These are phyloP conservation scores for Drosophila carrolli DNA, from an alignment of 1,140 invertebrate genomes.

Conservation along the genomic window DNA sequence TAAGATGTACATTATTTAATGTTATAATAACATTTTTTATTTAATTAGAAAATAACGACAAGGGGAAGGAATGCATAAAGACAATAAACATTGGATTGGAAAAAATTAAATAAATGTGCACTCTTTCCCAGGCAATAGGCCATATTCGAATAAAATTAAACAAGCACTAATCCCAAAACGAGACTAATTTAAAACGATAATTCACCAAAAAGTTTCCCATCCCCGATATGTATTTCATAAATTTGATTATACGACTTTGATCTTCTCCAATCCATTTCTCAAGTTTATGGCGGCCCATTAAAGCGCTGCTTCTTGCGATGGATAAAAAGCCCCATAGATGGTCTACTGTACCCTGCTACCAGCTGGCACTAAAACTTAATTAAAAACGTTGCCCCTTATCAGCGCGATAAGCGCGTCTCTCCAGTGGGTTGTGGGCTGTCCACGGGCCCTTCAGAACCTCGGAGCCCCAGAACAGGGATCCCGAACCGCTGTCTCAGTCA, in stretches of 20 bases:
- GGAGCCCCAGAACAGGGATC: conserved; percentile 5
- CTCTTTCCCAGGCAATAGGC: neutral
- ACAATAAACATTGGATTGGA: neutral
- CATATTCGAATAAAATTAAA: neutral
- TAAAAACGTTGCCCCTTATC: conserved; percentile 77
- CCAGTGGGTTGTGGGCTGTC: conserved; percentile 24
- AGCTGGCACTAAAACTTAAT: conserved; percentile 67
- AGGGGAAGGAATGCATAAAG: neutral
- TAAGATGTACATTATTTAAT: too few species aligned
- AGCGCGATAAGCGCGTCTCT: conserved; percentile 63
- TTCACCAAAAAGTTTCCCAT: conserved; percentile 5
- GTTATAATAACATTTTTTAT: neutral
- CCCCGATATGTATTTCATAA: neutral
- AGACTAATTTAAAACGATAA: conserved; percentile 4
- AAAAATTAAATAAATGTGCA: neutral
- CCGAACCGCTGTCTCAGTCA: conserved; percentile 32
- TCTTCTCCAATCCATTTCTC: conserved; percentile 17
- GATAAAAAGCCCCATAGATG: conserved; percentile 36
- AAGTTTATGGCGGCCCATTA: conserved; percentile 38
- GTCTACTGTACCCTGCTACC: conserved; percentile 53
- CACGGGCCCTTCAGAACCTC: conserved; percentile 32
- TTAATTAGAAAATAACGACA: too few species aligned
- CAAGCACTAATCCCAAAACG: conserved; percentile 2
- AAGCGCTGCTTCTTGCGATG: conserved; percentile 35
- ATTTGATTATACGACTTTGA: conserved; percentile 22